phyloP scores from a whole-genome alignment of 2,113 vertebrate genomes.

The Ariopsis seemanni region DNA sequence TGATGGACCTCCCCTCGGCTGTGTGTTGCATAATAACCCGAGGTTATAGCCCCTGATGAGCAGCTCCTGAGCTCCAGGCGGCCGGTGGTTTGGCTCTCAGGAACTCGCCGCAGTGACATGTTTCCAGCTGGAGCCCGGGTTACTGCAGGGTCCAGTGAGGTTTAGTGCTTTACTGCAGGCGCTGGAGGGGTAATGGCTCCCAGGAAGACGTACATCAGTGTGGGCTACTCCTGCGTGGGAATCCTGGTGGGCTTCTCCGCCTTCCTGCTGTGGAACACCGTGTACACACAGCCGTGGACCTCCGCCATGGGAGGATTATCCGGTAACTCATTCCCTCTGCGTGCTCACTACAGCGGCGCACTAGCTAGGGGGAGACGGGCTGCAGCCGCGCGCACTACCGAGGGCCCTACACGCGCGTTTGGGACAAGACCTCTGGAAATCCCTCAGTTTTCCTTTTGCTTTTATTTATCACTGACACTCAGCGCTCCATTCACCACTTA shows the following conservation, averaged over 20 bases:
- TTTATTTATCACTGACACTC: neutral
- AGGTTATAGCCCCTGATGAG: neutral
- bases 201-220: conserved; percentile 71
- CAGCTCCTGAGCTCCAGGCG: neutral
- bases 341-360: neutral
- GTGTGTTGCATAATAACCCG: conserved; percentile 4
- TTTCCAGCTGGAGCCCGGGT: too few species aligned
- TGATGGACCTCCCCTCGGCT: neutral
- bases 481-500: neutral
- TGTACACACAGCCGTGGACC: conserved; percentile 82
- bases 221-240: conserved; percentile 78
- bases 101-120: neutral
- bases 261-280: conserved; percentile 84
- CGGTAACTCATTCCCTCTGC: conserved; percentile 68
- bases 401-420: neutral
- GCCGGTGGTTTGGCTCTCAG: too few species aligned
- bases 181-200: conserved; percentile 53
- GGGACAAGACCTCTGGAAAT: neutral
- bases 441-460: neutral
- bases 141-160: neutral
- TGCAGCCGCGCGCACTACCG: neutral
- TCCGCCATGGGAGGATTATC: conserved; percentile 87
- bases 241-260: conserved; percentile 77
- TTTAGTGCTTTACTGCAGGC: neutral
- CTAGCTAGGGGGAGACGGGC: neutral